These are phyloP conservation scores for Grus americana DNA, from an alignment of 2,113 vertebrate species.

Conservation along the genomic window DNA sequence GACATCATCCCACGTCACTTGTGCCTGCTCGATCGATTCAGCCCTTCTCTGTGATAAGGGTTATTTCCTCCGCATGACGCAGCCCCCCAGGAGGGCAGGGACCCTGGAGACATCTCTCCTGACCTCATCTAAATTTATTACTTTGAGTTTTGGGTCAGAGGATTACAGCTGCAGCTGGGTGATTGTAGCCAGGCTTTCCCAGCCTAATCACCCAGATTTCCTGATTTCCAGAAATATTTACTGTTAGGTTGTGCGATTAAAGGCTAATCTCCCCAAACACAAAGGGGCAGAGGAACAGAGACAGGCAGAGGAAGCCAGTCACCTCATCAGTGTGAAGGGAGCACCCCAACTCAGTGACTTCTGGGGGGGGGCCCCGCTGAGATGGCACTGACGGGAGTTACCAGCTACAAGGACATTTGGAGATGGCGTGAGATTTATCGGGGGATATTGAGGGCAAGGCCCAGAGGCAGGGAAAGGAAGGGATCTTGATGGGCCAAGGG, in stretches of 20 bases:
- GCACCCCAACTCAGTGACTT: neutral
- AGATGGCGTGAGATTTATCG: neutral
- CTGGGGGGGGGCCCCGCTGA: neutral
- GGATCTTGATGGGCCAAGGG: neutral
- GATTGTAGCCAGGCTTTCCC: too few species aligned
- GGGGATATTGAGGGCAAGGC: neutral
- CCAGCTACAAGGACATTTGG: neutral
- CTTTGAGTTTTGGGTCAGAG: neutral
- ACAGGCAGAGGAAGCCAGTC: neutral
- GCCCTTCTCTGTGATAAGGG: neutral
- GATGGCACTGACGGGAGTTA: neutral
- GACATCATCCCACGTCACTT: fast-evolving
- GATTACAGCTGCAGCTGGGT: neutral
- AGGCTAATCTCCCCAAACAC: neutral
- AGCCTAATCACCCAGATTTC: neutral
- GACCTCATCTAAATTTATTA: too few species aligned
- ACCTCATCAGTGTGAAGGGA: neutral
- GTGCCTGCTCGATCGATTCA: neutral
- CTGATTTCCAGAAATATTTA: neutral
- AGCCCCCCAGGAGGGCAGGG: neutral
- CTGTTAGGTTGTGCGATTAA: too few species aligned
- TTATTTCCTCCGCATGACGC: neutral
- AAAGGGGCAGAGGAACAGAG: neutral
- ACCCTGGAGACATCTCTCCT: neutral
- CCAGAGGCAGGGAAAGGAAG: neutral